These are phyloP conservation scores for Platycercus adscitus DNA, from an alignment of 2,113 vertebrate species.

Conservation along the genomic window DNA sequence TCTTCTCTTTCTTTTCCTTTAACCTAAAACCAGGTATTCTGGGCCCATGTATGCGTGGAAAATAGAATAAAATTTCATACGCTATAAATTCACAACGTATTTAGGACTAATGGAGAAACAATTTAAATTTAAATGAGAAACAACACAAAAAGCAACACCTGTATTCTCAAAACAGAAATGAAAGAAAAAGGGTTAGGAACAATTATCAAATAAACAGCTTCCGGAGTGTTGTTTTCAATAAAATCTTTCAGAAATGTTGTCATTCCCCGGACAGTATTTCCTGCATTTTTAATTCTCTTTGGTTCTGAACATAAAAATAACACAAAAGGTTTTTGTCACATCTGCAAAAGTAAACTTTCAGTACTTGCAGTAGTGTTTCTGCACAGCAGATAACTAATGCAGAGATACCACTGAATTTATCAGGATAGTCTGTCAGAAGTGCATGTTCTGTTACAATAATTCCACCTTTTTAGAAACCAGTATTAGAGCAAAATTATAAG, in stretches of 20 bases:
- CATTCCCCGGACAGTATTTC: neutral
- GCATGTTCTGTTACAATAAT: neutral
- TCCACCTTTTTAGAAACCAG: neutral
- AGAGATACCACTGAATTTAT: neutral
- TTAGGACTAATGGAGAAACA: conserved; percentile 4
- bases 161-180: conserved; percentile 21
- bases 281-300: conserved; percentile 5
- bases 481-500: neutral
- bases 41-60: neutral
- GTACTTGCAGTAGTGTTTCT: neutral
- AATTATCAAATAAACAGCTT: conserved; percentile 1
- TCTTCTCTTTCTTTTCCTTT: neutral
- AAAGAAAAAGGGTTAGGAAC: neutral
- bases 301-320: neutral
- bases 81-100: neutral
- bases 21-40: neutral
- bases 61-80: conserved; percentile 22
- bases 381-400: neutral
- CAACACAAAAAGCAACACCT: neutral
- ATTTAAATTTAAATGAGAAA: conserved; percentile 38
- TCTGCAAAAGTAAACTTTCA: neutral
- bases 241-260: conserved; percentile 25
- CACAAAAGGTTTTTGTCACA: neutral
- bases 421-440: neutral
- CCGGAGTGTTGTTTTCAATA: neutral